These are phyloP conservation scores for Xestia sexstrigata DNA, from an alignment of 2,888 invertebrate genomes.

Conservation along the genomic window DNA sequence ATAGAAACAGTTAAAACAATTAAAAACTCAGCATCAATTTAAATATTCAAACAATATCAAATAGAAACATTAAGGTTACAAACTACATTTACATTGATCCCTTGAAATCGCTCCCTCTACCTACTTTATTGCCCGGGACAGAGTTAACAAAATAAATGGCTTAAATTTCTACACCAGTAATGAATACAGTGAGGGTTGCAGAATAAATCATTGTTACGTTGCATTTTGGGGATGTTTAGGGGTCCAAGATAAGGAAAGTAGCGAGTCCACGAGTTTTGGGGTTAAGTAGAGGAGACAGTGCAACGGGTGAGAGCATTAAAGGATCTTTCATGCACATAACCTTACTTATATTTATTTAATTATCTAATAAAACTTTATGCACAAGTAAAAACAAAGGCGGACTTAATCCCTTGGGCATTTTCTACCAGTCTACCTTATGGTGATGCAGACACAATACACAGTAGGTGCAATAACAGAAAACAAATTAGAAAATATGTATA, in stretches of 20 bases:
- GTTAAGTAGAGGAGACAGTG: background rate
- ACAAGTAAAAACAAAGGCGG: too few relatives aligned
- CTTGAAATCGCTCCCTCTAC: slow-evolving; percentile 79
- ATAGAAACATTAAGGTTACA: slow-evolving; percentile 81
- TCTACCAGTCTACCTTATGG: too few relatives aligned
- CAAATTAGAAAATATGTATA: too few relatives aligned
- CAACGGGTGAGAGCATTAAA: background rate
- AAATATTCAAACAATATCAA: slow-evolving; percentile 53
- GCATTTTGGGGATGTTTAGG: slow-evolving; percentile 82
- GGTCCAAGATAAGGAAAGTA: slow-evolving; percentile 37
- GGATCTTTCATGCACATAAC: background rate
- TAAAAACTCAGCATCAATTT: background rate
- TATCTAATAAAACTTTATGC: too few relatives aligned
- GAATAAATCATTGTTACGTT: slow-evolving; percentile 89
- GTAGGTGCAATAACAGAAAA: too few relatives aligned
- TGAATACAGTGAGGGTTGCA: slow-evolving; percentile 89
- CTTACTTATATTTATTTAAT: background rate
- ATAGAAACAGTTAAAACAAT: background rate
- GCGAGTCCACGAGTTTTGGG: slow-evolving; percentile 26
- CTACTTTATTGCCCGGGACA: slow-evolving; percentile 86
- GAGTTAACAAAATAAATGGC: slow-evolving; percentile 91
- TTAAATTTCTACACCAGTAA: slow-evolving; percentile 91
- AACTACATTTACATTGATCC: slow-evolving; percentile 77
- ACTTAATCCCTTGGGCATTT: too few relatives aligned
- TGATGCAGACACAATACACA: too few relatives aligned